Base-by-base conservation (phyloP, 2,888 invertebrate species). In the Drosophila melanosoma region DNA sequence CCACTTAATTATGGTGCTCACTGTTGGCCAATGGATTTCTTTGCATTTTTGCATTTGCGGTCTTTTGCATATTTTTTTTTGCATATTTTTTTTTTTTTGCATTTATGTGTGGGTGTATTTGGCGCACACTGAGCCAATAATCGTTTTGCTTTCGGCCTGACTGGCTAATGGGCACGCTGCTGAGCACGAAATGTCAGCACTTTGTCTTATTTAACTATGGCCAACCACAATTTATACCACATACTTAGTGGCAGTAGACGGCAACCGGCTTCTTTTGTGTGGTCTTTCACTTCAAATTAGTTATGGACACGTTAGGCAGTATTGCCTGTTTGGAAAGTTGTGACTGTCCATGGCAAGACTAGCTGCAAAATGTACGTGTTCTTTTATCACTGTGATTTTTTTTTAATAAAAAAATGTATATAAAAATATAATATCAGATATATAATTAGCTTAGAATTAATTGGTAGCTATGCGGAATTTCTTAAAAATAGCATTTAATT, bases 161-260 rank as follows among this genome's bases (percentile, higher is more conserved):
- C 58, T 82, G 69, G 80, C 65, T 82, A 89, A 89, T 87, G 88
- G 86, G 76, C 71, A 84, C 73, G 79, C 76, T 79, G 72, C 73
- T 75, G 61, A 89, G 79, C 83, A 84, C 79, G 88, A 87, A 87
- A 74, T 87, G 90, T 74, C 83, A 76, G 78, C 78, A 81, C 82
- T 81, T 72, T 72, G 78, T 81, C 78, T 81, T 81, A 81, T 81
- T 81, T 81, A 63, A 79, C 72, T 63, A 61, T 38, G 56, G 45
- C 62, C 64, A 74, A 73, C 66, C 87, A 69, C 58, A 80, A 38
- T 56, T 56, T 38, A 56, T 38, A 29, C 56, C 15, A 56, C 38
- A 38, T 56, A 29, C 38, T 56, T 56, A 68, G 73, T 66, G 61
- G 66, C 38, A n/a, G 42, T 60, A 35, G 58, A 76, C 81, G 65